Evolutionary conservation across 2,888 invertebrate species (phyloP), one percentile per base, ranked within the genome.

Genomic region (Ceramica pisi): DNA sequence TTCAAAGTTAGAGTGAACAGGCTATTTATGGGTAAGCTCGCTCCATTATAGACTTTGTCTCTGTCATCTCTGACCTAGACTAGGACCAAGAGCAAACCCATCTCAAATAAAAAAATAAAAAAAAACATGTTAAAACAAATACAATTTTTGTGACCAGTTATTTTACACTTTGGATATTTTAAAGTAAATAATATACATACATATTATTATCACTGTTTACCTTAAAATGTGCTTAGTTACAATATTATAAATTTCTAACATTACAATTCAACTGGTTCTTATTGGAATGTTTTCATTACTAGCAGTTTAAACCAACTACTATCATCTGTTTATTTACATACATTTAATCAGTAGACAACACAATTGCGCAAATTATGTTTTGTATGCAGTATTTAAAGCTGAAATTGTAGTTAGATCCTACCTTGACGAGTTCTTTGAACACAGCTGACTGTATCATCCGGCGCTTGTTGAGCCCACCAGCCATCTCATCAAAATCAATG

Each of bases 401-500:
- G 8, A 10, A 16, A 23, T 51, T 4, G 12, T 21, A 44, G n/a
- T n/a, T n/a, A n/a, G 23, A 19, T 65, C 81, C 68, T 93, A 99
- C 98, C 97, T 99, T 99, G 14, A 99, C 98, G 67, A 99, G 97
- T 96, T 99, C 99, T 92, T 99, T 99, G 94, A 99, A 99, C 0
- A 99, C 99, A 67, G 99, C 99, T 85, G 99, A 99, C 92, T 99
- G 99, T 87, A 99, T 99, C 98, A 99, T 99, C 71, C 99, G 97
- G 65, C 99, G 96, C 92, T 99, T 99, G 94, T 99, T 99, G 61
- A 99, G 97, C 10, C 99, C 99, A 51, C 98, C 98, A 86, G 99
- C 99, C 99, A 99, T 99, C 93, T 99, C 99, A 91, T 99, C 99
- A 94, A 99, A 99, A 94, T 99, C 99, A 93, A 99, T 99, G 80